Conservation (phyloP, 2,113 vertebrate species). For the Osmerus mordax region DNA sequence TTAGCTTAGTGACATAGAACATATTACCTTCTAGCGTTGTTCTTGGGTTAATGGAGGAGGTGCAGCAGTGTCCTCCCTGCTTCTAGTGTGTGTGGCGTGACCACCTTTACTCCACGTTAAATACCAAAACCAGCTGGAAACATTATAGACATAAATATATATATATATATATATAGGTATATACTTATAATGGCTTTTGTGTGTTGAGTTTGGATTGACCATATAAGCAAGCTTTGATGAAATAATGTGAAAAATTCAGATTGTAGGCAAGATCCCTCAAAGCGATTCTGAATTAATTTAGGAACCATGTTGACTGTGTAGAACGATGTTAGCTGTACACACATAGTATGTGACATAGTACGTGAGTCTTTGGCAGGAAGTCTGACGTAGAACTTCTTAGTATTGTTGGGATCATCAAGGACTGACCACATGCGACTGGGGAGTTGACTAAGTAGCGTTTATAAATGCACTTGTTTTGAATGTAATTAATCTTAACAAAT, state of each 20-base stretch:
- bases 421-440: slow-evolving; percentile 57
- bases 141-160: slow-evolving; percentile 46
- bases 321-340: slow-evolving; percentile 66
- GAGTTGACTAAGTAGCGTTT: slow-evolving; percentile 74
- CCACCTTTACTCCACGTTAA: slow-evolving; percentile 49
- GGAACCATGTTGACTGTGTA: slow-evolving; percentile 33
- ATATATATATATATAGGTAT: slow-evolving; percentile 30
- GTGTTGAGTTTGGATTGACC: slow-evolving; percentile 30
- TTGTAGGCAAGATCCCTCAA: not conserved
- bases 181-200: slow-evolving; percentile 22
- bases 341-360: slow-evolving; percentile 64
- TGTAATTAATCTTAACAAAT: slow-evolving; percentile 77
- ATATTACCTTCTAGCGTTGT: slow-evolving; percentile 39
- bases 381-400: no score
- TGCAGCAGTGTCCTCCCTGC: slow-evolving; percentile 40
- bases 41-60: slow-evolving; percentile 22
- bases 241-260: slow-evolving; percentile 14
- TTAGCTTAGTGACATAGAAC: slow-evolving; percentile 18
- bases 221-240: slow-evolving; percentile 30
- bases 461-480: slow-evolving; percentile 84
- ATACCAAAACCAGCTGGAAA: slow-evolving; percentile 60
- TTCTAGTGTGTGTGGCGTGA: slow-evolving; percentile 49
- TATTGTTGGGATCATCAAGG: slow-evolving; percentile 6
- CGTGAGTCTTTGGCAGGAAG: slow-evolving; percentile 15
- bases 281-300: not conserved